Conservation (phyloP, 1,140 invertebrate species). For the Meloidogyne exigua region DNA sequence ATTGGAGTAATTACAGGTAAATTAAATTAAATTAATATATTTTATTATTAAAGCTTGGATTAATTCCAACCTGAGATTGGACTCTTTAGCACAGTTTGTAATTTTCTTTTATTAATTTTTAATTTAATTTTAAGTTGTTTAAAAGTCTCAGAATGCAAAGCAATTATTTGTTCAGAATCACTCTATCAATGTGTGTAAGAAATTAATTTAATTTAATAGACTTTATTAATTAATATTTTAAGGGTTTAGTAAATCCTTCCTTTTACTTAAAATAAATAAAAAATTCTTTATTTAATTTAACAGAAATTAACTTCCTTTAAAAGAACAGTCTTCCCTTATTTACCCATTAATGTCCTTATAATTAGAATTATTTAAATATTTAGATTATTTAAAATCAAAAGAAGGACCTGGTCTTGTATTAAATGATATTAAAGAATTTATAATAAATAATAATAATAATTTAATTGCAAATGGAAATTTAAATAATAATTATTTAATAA, state of each 20-base stretch:
- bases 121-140: constrained; percentile 25
- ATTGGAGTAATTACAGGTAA: constrained; percentile 35
- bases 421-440: neutral
- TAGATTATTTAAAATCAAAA: neutral
- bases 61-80: constrained; percentile 78
- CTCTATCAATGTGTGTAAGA: constrained; percentile 34
- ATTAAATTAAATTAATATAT: no score
- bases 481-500: no score
- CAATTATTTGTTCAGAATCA: constrained; percentile 41
- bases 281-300: no score
- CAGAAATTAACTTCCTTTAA: no score
- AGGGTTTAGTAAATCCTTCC: no score
- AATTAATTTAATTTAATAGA: no score
- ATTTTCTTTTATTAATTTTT: constrained; percentile 2
- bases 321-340: no score
- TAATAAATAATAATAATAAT: neutral
- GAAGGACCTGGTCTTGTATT: neutral
- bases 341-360: no score
- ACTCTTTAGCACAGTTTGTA: constrained; percentile 75
- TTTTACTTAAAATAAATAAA: no score
- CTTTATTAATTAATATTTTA: no score
- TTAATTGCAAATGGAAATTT: no score
- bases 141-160: constrained; percentile 44
- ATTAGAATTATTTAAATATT: neutral
- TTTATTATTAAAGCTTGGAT: constrained; percentile 71